A percentile compares a stretch with the other conserved stretches of the same genome.
These are phyloP conservation scores for Deilephila porcellus DNA, from an alignment of 2,888 invertebrate species.

Conservation along the genomic window DNA sequence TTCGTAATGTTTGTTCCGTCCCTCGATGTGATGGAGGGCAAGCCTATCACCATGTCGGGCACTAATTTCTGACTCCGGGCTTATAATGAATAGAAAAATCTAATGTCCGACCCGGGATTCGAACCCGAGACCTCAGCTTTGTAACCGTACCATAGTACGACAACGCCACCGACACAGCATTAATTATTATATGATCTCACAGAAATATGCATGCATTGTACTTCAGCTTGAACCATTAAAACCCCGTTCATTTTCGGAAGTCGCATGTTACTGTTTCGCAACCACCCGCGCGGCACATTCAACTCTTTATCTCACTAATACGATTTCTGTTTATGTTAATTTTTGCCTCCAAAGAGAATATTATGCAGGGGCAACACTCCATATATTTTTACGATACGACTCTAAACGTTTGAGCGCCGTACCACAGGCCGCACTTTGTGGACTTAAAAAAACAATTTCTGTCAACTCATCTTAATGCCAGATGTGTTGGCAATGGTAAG, in stretches of 20 bases:
- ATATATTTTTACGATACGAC: slow-evolving; percentile 59
- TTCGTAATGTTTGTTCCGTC: too few relatives aligned
- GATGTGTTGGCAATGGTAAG: neutral
- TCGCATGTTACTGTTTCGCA: neutral
- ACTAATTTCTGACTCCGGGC: too few relatives aligned
- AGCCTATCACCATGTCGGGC: too few relatives aligned
- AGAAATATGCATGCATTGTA: too few relatives aligned
- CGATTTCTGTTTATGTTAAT: slow-evolving; percentile 54
- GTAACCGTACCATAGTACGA: too few relatives aligned
- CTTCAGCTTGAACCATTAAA: neutral
- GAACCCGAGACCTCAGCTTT: too few relatives aligned
- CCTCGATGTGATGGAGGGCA: too few relatives aligned
- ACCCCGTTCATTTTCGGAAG: neutral
- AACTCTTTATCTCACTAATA: slow-evolving; percentile 16
- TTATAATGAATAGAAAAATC: too few relatives aligned
- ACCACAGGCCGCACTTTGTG: slow-evolving; percentile 27
- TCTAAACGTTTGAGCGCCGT: slow-evolving; percentile 39
- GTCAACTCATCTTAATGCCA: slow-evolving; percentile 1
- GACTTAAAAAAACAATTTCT: slow-evolving; percentile 28
- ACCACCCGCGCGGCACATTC: slow-evolving; percentile 17
- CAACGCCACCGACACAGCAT: too few relatives aligned
- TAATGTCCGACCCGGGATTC: too few relatives aligned
- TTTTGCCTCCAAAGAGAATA: slow-evolving; percentile 53
- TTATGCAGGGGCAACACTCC: slow-evolving; percentile 55
- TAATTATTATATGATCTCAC: too few relatives aligned